Evolutionary conservation across 2,888 invertebrate species (phyloP), one percentile per base, ranked within the genome.

Genomic region (Agrochola litura): DNA sequence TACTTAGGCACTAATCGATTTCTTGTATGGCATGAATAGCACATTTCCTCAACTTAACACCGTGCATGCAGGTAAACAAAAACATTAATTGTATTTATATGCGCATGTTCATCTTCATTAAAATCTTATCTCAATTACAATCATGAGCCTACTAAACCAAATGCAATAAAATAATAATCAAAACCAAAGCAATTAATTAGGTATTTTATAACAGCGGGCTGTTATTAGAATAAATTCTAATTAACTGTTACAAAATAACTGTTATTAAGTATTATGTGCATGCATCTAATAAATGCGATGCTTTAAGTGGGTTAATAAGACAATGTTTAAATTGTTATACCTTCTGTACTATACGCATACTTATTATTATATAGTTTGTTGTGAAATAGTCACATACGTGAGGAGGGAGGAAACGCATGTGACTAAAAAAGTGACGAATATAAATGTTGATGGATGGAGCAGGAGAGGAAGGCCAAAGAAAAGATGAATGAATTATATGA

Each of bases 241-340:
- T 25, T 69, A 79, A 84, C 58, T 8, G 58, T 80, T 80, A 65
- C 80, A 80, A 79, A 79, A 64, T 69, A 65, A 65, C 71, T 30
- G 60, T 65, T 60, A 79, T 70, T 69, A 54, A 65, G 16, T 68
- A 41, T 46, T 70, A 37, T 65, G 70, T 84, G 46, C 46, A 41
- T 84, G 65, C n/a, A 41, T 70, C 6, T 84, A 80, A 43, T 80
- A 60, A 79, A 49, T 49, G n/a, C 9, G 69, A 54, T 60, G 64
- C 0, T 49, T 30, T n/a, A 46, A 49, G 60, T 79, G 54, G 60
- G 58, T 79, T 63, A 68, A 52, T 68, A 46, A 64, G 25, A 58
- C 19, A 58, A 58, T 37, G n/a, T 68, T 46, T 16, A 2, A 58
- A 63, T 43, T 25, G 10, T 43, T 49, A n/a, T 19, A 56, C 14